These are phyloP conservation scores for Nyctereutes procyonoides DNA, from an alignment of 2,113 vertebrate species.

Conservation along the genomic window DNA sequence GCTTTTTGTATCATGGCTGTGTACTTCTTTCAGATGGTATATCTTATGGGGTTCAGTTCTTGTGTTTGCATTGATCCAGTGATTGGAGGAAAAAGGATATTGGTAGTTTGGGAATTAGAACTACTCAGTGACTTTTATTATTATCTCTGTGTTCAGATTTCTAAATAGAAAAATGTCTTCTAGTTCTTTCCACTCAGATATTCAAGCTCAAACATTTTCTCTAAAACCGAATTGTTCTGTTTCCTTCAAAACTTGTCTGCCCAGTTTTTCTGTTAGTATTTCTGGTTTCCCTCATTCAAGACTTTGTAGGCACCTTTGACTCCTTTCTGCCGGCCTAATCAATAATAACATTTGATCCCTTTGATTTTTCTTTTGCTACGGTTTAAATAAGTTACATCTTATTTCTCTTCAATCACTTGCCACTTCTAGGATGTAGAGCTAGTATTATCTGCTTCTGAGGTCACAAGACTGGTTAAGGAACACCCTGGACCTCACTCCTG, in stretches of 20 bases:
- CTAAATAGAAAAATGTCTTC: conserved; percentile 21
- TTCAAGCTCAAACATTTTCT: conserved; percentile 1
- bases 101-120: conserved; percentile 33
- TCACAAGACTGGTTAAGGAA: neutral
- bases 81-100: conserved; percentile 37
- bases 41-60: neutral
- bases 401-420: neutral
- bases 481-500: neutral
- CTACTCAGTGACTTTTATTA: neutral
- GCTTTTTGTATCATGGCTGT: neutral
- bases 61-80: neutral
- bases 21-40: neutral
- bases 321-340: neutral
- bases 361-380: neutral
- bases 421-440: neutral
- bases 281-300: neutral
- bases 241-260: conserved; percentile 8
- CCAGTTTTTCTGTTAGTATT: neutral
- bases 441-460: neutral
- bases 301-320: neutral
- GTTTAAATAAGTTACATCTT: conserved; percentile 1
- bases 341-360: neutral
- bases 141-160: neutral
- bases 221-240: neutral
- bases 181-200: neutral